These are phyloP conservation scores for Pipistrellus pipistrellus DNA, from an alignment of 2,797 vertebrate genomes.

Conservation along the genomic window DNA sequence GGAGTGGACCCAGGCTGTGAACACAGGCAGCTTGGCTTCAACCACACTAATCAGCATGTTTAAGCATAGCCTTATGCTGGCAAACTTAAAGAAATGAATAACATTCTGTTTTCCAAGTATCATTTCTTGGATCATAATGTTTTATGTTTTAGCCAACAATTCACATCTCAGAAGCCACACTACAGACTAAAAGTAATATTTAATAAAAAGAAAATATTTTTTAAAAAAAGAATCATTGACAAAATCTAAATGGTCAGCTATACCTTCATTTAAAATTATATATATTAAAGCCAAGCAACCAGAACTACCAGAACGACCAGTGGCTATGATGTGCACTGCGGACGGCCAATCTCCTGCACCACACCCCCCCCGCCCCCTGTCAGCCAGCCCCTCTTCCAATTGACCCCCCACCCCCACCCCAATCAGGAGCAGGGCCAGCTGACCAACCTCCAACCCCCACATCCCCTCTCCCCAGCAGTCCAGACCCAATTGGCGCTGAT, in stretches of 20 bases:
- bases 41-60: not conserved
- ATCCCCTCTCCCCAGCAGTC: too few relatives aligned
- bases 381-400: too few relatives aligned
- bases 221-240: not conserved
- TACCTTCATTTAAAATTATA: slow-evolving; percentile 5
- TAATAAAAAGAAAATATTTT: not conserved
- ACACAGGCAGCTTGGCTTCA: not conserved
- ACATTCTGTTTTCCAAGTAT: not conserved
- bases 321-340: too few relatives aligned
- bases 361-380: too few relatives aligned
- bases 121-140: not conserved
- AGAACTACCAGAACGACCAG: too few relatives aligned
- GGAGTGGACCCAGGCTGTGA: not conserved
- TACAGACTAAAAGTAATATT: slow-evolving; percentile 10
- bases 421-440: too few relatives aligned
- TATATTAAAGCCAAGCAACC: too few relatives aligned
- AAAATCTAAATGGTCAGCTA: not conserved
- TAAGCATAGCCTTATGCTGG: not conserved
- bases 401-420: too few relatives aligned
- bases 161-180: not conserved
- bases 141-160: not conserved
- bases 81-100: not conserved
- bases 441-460: too few relatives aligned
- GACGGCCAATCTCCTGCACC: accelerated
- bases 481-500: accelerated